Conservation (phyloP, 2,113 vertebrate genomes). For the Muntiacus reevesi region DNA sequence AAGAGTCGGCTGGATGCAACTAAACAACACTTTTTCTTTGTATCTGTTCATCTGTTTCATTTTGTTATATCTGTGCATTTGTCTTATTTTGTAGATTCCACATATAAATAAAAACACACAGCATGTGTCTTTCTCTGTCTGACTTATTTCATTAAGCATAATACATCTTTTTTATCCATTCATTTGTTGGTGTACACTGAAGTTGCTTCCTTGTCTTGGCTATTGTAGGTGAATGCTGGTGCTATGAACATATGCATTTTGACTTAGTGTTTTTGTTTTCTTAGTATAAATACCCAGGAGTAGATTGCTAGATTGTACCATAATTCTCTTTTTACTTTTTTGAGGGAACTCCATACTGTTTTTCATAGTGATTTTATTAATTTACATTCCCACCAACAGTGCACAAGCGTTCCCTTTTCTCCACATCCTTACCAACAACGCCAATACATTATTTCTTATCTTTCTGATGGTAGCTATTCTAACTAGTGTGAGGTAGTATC, state of each 20-base stretch:
- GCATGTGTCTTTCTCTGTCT: neutral
- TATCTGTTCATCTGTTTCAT: neutral
- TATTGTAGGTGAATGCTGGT: neutral
- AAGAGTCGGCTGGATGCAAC: no score
- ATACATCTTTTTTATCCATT: neutral
- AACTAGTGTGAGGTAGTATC: neutral
- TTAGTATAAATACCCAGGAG: neutral
- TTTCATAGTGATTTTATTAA: neutral
- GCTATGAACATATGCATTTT: neutral
- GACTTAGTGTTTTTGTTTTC: neutral
- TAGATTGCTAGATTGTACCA: neutral
- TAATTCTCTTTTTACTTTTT: neutral
- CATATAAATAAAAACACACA: neutral
- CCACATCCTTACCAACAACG: neutral
- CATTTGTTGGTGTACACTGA: neutral
- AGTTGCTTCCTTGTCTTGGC: neutral
- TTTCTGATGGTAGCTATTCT: neutral
- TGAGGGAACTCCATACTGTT: neutral
- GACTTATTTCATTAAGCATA: neutral
- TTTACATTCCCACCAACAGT: neutral
- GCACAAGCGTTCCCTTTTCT: neutral
- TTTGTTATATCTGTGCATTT: neutral
- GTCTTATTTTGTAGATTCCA: neutral
- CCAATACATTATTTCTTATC: neutral
- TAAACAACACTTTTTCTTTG: neutral